phyloP scores from a whole-genome alignment of 92 coral and sea anemone species.

The Phenganax marumi region DNA sequence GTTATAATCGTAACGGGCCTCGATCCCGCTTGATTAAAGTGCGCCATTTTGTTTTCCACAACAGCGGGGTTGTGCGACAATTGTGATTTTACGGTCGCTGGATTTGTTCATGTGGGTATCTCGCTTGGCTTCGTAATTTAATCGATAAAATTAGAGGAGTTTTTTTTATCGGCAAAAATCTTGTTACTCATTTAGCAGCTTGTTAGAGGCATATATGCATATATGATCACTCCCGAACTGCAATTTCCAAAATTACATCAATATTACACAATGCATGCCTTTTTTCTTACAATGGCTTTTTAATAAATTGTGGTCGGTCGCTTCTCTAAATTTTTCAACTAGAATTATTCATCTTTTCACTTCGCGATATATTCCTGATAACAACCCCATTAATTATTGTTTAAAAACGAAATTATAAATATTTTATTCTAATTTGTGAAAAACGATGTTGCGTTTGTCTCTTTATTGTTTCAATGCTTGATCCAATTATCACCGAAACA shows the following conservation, averaged over 20 bases:
- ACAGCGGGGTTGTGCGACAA: too few species aligned
- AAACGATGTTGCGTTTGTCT: neutral
- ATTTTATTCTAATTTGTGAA: constrained; percentile 29
- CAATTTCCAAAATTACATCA: neutral
- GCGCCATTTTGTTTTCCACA: too few species aligned
- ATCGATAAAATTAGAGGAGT: constrained; percentile 10
- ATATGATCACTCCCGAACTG: neutral
- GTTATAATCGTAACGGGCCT: too few species aligned
- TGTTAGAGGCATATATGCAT: neutral
- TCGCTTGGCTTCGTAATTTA: constrained; percentile 6
- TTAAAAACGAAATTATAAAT: constrained; percentile 44
- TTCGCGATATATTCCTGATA: neutral
- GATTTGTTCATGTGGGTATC: neutral
- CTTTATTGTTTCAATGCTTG: constrained; percentile 1
- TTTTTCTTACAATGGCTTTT: neutral
- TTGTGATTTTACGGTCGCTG: neutral
- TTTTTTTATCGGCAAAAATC: constrained; percentile 1
- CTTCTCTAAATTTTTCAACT: neutral
- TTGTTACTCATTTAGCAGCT: constrained; percentile 17
- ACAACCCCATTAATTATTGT: constrained; percentile 29
- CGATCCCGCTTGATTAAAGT: too few species aligned
- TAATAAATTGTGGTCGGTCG: too few species aligned
- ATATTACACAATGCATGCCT: neutral
- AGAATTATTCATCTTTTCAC: too few species aligned
- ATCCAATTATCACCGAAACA: constrained; percentile 15